These are phyloP conservation scores for Steinernema khuongi DNA, from an alignment of 1,140 invertebrate genomes.

Conservation along the genomic window DNA sequence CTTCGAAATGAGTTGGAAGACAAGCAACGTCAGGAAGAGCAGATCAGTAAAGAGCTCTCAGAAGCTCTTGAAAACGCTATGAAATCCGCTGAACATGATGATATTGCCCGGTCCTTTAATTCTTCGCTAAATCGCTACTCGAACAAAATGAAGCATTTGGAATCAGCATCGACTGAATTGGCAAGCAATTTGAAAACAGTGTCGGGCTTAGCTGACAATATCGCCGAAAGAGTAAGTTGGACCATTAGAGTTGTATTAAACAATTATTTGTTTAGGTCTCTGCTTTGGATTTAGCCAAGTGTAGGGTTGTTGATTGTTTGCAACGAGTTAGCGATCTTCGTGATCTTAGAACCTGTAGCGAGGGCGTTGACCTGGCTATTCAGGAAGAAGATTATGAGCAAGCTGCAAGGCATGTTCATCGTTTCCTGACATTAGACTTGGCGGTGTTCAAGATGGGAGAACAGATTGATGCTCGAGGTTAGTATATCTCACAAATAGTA, in stretches of 20 bases:
- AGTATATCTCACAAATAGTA: constrained; percentile 23
- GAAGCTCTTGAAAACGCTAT: constrained; percentile 18
- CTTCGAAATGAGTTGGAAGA: constrained; percentile 20
- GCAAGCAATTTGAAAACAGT: constrained; percentile 43
- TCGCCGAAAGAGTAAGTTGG: constrained; percentile 37
- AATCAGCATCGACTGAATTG: constrained; percentile 41
- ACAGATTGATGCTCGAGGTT: constrained; percentile 69
- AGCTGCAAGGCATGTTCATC: constrained; percentile 86
- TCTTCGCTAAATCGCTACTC: constrained; percentile 14
- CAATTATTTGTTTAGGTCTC: constrained; percentile 71
- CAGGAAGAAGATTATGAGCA: constrained; percentile 74
- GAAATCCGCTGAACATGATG: neutral
- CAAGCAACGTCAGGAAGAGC: constrained; percentile 21
- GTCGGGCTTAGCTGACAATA: constrained; percentile 52
- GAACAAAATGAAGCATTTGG: constrained; percentile 43
- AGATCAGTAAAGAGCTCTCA: constrained; percentile 21
- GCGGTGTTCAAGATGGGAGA: constrained; percentile 69
- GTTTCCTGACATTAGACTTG: constrained; percentile 90
- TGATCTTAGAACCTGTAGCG: constrained; percentile 87
- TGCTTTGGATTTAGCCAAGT: constrained; percentile 85
- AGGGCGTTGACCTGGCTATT: constrained; percentile 85
- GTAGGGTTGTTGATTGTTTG: constrained; percentile 85
- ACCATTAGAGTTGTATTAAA: neutral
- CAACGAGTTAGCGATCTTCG: constrained; percentile 88
- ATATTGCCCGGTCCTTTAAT: constrained; percentile 4